Conservation (phyloP, 2,113 vertebrate species). For the Passer domesticus region DNA sequence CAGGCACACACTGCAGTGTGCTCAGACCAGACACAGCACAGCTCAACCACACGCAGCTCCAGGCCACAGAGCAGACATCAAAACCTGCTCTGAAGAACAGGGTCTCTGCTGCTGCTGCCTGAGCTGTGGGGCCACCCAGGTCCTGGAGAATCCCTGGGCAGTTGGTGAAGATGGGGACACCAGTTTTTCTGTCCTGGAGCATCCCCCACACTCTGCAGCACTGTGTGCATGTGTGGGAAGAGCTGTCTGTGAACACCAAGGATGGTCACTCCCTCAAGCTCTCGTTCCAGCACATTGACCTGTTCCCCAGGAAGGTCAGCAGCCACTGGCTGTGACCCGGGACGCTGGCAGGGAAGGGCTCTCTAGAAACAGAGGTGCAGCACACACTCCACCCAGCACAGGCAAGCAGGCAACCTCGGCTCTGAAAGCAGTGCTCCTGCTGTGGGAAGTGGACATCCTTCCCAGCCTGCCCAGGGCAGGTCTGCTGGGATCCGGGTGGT, state of each 20-base stretch:
- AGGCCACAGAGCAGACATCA: rapidly evolving
- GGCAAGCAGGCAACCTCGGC: neutral
- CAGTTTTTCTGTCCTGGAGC: neutral
- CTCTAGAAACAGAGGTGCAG: neutral
- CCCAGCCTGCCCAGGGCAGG: neutral
- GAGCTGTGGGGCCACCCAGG: neutral
- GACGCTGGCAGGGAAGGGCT: neutral
- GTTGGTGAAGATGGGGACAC: rapidly evolving
- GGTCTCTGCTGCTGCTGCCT: neutral
- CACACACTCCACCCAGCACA: neutral
- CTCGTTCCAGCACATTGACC: rapidly evolving
- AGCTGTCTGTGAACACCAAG: rapidly evolving
- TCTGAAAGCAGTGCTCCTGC: neutral
- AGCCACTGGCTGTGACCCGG: neutral
- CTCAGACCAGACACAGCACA: neutral
- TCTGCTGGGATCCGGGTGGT: rapidly evolving
- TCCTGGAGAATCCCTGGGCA: neutral
- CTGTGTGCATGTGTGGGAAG: rapidly evolving
- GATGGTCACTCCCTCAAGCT: neutral
- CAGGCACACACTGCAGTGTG: rapidly evolving
- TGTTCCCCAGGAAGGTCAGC: neutral
- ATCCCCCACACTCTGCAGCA: neutral
- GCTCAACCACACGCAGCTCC: neutral
- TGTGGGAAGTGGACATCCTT: neutral
- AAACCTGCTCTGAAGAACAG: neutral